Evolutionary conservation across 2,888 invertebrate genomes (phyloP).

Genomic region (Chrysolina haemoptera): DNA sequence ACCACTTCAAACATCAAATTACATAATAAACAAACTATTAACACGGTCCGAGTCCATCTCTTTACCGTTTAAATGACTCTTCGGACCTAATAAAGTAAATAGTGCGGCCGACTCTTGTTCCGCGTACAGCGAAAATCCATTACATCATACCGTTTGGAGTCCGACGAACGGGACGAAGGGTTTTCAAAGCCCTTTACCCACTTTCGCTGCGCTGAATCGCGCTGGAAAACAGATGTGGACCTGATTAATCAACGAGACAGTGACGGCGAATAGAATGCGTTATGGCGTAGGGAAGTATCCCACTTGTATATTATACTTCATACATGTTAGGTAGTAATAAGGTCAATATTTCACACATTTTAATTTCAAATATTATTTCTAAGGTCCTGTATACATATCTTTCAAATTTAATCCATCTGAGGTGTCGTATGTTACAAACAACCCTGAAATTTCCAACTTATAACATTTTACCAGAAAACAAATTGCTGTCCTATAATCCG

Average conservation of each 20-base stretch:
- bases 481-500: no score
- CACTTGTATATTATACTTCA: no score
- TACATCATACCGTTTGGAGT: constrained; percentile 26
- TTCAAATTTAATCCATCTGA: no score
- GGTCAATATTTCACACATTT: no score
- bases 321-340: no score
- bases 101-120: constrained; percentile 33
- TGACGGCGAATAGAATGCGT: not conserved
- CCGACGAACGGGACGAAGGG: constrained; percentile 14
- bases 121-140: constrained; percentile 44
- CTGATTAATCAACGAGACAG: constrained; percentile 26
- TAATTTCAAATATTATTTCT: no score
- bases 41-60: constrained; percentile 27
- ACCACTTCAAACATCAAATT: constrained; percentile 29
- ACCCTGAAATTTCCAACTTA: no score
- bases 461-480: no score
- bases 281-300: not conserved
- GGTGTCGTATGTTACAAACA: no score
- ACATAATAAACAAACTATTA: constrained; percentile 45
- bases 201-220: constrained; percentile 15
- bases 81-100: constrained; percentile 46
- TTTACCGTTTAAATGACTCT: constrained; percentile 36
- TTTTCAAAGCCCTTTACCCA: constrained; percentile 32
- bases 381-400: no score
- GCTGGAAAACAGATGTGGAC: constrained; percentile 12